These are phyloP conservation scores for Zonitis immaculata DNA, from an alignment of 2,888 invertebrate genomes.

Conservation along the genomic window DNA sequence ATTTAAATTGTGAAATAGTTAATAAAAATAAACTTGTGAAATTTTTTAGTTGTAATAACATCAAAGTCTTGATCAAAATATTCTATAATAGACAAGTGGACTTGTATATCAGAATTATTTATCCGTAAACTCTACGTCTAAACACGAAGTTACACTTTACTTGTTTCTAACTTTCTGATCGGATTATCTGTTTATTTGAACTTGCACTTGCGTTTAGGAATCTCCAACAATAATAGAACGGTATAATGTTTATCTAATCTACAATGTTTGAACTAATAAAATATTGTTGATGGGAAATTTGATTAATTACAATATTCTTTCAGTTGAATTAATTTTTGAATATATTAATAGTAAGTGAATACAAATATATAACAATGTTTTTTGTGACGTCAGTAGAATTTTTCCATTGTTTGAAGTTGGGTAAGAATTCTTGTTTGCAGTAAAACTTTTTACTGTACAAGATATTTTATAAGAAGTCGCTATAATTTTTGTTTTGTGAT, in stretches of 20 bases:
- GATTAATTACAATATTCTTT: not conserved
- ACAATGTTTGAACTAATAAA: not conserved
- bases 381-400: not conserved
- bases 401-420: not conserved
- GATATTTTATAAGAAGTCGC: not conserved
- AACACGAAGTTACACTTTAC: conserved; percentile 4
- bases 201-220: not conserved
- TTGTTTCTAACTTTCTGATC: not conserved
- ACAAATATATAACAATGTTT: no score
- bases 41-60: not conserved
- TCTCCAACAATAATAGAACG: not conserved
- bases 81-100: not conserved
- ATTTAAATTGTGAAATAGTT: not conserved
- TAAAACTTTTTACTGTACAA: no score
- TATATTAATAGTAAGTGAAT: no score
- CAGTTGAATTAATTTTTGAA: no score
- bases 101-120: not conserved
- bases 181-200: not conserved
- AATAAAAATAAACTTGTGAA: not conserved
- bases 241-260: not conserved
- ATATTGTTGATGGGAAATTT: not conserved
- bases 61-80: not conserved
- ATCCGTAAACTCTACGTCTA: not conserved
- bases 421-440: not conserved
- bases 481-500: not conserved